Conservation (phyloP, 2,797 vertebrate species). For the Sandelia bainsii region DNA sequence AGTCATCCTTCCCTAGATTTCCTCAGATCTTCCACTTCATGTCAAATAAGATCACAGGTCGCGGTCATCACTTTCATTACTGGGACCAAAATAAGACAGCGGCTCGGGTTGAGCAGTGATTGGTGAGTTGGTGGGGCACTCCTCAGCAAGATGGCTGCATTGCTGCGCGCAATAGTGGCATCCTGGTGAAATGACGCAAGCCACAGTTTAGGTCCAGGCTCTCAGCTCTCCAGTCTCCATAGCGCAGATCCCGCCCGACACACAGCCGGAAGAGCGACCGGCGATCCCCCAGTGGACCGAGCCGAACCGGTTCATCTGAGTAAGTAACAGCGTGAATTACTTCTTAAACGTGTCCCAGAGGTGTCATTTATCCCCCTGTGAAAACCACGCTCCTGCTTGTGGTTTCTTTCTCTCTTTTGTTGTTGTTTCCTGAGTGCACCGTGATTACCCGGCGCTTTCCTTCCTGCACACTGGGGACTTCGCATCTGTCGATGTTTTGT, state of each 20-base stretch:
- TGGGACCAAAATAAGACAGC: not conserved
- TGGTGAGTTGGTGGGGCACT: conserved; percentile 59
- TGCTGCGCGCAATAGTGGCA: conserved; percentile 75
- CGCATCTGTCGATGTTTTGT: conserved; percentile 45
- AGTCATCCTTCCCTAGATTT: not conserved
- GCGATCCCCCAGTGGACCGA: conserved; percentile 78
- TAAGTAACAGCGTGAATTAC: conserved; percentile 69
- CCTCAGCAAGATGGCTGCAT: conserved; percentile 84
- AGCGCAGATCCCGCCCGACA: conserved; percentile 79
- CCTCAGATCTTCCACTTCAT: not conserved
- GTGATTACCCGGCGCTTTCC: conserved; percentile 67
- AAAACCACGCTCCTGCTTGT: conserved; percentile 23
- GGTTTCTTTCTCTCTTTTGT: conserved; percentile 68
- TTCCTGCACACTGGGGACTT: conserved; percentile 57
- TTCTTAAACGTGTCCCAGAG: conserved; percentile 19
- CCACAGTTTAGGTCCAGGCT: conserved; percentile 76
- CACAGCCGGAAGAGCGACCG: conserved; percentile 70
- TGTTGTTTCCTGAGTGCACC: conserved; percentile 74
- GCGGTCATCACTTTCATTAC: not conserved
- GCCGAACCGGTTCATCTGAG: conserved; percentile 81
- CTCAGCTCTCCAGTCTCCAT: conserved; percentile 67
- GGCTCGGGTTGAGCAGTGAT: conserved; percentile 52
- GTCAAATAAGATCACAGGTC: not conserved
- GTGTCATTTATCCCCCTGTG: conserved; percentile 29
- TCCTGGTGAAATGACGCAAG: conserved; percentile 83